Evolutionary conservation across 2,113 vertebrate species (phyloP), one percentile per base, ranked within the genome.

Genomic region (Phalacrocorax aristotelis): DNA sequence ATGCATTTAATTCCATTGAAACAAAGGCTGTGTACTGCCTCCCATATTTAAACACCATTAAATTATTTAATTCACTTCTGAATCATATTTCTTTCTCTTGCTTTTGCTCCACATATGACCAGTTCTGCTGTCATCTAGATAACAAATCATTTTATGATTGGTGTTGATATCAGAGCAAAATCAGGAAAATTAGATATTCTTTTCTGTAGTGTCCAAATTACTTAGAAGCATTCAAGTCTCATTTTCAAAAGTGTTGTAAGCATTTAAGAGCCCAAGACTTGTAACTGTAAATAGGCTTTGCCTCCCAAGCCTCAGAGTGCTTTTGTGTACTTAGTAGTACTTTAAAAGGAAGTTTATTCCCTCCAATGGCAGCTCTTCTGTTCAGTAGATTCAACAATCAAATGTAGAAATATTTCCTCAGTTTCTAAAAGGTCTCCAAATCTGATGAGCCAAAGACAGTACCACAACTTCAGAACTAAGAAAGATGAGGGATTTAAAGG

Each of bases 171-270:
- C 82, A 86, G 62, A 93, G 51, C 34, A 86, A 86, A 93, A 86
- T 66, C 51, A 93, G 26, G n/a, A 26, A 95, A 74, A 95, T 81
- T 58, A 94, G 64, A 90, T 66, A 81, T 7, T 62, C 76, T 86
- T 96, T 96, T 83, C 72, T 81, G 64, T 83, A 94, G 85, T 62
- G 51, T 25, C 58, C 85, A 80, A 93, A 90, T 88, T 86, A 93
- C 82, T 80, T 54, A 30, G 55, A 92, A 80, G 58, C n/a, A 83
- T 94, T 94, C 92, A 92, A 89, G 48, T 80, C 46, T 94, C 68
- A 83, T 93, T 95, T 96, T 88, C 79, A 78, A 66, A 96, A 94
- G 79, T 80, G 75, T 46, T 86, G 32, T 55, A 75, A 69, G 75
- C 66, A 52, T 54, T 72, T 85, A 74, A 69, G 54, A 90, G 87